Evolutionary conservation across 1,140 invertebrate species (phyloP).

Genomic region (Brachionus plicatilis): DNA sequence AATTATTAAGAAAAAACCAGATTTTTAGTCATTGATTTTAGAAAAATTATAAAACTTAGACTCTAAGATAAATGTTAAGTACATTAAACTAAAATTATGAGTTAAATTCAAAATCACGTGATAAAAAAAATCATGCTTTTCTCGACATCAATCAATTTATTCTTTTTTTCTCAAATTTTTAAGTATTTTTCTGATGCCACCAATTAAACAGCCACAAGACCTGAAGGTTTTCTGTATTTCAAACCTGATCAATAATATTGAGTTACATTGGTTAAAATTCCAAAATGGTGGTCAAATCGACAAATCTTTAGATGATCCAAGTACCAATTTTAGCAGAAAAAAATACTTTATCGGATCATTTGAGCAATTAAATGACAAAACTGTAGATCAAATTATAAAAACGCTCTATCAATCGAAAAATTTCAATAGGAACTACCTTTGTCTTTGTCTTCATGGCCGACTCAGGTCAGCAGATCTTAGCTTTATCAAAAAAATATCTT

Average conservation of each 20-base stretch:
- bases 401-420: neutral
- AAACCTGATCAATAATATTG: neutral
- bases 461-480: neutral
- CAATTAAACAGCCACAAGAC: neutral
- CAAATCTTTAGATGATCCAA: neutral
- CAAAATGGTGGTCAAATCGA: neutral
- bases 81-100: neutral
- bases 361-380: neutral
- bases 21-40: too few relatives aligned
- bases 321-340: neutral
- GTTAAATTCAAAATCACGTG: neutral
- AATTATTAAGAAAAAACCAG: too few relatives aligned
- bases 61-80: neutral
- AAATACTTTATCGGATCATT: neutral
- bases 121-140: neutral
- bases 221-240: neutral
- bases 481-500: neutral
- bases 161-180: neutral
- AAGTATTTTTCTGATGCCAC: neutral
- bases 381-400: neutral
- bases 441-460: neutral
- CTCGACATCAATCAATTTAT: neutral
- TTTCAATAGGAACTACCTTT: constrained; percentile 14
- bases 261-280: constrained; percentile 7
- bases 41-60: too few relatives aligned